These are phyloP conservation scores for Macrophya annulata DNA, from an alignment of 2,888 invertebrate species.

Conservation along the genomic window DNA sequence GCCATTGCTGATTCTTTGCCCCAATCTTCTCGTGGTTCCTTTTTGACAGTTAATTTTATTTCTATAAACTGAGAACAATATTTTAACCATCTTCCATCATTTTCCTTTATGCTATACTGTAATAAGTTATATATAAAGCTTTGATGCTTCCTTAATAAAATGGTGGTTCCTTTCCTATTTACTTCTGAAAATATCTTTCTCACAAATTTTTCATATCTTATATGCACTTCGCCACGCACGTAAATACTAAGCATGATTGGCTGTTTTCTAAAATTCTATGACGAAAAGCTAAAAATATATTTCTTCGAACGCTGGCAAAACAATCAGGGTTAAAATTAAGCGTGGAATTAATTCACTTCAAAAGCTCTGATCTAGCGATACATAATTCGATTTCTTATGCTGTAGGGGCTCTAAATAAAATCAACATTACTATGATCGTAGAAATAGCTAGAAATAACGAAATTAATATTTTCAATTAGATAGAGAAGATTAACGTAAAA, in stretches of 20 bases:
- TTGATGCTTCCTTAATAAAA: background rate
- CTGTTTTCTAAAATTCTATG: conserved; percentile 66
- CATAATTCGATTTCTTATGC: background rate
- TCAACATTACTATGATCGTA: conserved; percentile 1
- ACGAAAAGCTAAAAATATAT: conserved; percentile 66
- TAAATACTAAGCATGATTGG: conserved; percentile 60
- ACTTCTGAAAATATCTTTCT: conserved; percentile 56
- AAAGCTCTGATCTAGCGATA: background rate
- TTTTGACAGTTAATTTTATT: background rate
- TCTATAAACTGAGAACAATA: background rate
- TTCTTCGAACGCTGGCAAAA: conserved; percentile 2
- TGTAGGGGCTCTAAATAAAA: background rate
- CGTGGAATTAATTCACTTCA: background rate
- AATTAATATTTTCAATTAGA: conserved; percentile 4
- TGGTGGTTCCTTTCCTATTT: conserved; percentile 61
- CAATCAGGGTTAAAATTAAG: background rate
- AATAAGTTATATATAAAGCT: background rate
- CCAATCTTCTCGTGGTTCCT: background rate
- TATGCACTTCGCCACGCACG: conserved; percentile 60
- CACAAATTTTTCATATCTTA: conserved; percentile 56
- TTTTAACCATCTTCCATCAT: background rate
- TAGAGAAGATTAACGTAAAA: background rate
- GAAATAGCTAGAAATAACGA: background rate
- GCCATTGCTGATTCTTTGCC: background rate
- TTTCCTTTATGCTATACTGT: background rate